These are phyloP conservation scores for Mechanitis messenoides DNA, from an alignment of 2,888 invertebrate genomes.

Conservation along the genomic window DNA sequence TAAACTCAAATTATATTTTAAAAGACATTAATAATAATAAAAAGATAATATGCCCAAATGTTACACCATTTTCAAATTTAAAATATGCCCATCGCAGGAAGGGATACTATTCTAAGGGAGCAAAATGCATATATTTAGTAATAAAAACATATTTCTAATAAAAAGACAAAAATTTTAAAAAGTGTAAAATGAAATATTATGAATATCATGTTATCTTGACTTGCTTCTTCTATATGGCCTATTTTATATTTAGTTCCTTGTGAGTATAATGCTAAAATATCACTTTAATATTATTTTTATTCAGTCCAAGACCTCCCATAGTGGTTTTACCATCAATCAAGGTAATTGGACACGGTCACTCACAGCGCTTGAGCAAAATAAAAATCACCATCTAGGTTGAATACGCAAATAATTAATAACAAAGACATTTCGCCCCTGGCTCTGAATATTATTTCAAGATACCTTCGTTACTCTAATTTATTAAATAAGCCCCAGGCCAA, in stretches of 20 bases:
- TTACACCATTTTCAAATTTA: slow-evolving; percentile 12
- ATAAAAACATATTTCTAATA: not conserved
- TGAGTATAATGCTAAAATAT: slow-evolving; percentile 35
- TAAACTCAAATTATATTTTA: too few relatives aligned
- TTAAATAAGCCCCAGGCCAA: slow-evolving; percentile 30
- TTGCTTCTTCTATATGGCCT: not conserved
- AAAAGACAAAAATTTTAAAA: slow-evolving; percentile 4
- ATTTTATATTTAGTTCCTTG: slow-evolving; percentile 13
- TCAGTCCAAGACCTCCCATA: slow-evolving; percentile 35
- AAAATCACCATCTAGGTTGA: slow-evolving; percentile 29
- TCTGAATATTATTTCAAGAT: slow-evolving; percentile 22
- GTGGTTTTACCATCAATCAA: slow-evolving; percentile 43
- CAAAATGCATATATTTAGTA: slow-evolving; percentile 12
- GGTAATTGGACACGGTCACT: slow-evolving; percentile 41
- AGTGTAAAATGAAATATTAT: not conserved
- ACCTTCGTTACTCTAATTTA: slow-evolving; percentile 33
- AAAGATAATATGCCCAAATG: not conserved
- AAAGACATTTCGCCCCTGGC: slow-evolving; percentile 26
- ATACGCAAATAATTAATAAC: slow-evolving; percentile 32
- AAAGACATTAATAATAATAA: too few relatives aligned
- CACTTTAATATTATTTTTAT: slow-evolving; percentile 27
- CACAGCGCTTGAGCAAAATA: slow-evolving; percentile 28
- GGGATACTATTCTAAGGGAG: slow-evolving; percentile 11
- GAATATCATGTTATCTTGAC: not conserved
- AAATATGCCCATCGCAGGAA: too few relatives aligned